A percentile compares a stretch with the other conserved stretches of the same genome.
Conservation (phyloP, 1,140 invertebrate genomes). For the Dreissena polymorpha region DNA sequence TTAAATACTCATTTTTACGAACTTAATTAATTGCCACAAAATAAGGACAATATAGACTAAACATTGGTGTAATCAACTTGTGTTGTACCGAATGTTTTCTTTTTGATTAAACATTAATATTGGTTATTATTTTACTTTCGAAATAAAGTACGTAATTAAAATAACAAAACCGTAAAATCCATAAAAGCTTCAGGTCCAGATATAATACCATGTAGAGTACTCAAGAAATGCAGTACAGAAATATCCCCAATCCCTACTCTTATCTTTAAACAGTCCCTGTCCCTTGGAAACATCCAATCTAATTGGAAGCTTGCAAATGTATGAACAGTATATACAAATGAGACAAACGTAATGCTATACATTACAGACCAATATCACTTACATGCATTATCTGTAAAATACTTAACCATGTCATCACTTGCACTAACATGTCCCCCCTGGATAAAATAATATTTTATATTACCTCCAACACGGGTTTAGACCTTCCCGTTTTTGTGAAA, state of each 20-base stretch:
- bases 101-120: too few relatives aligned
- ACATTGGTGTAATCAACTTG: too few relatives aligned
- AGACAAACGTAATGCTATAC: constrained; percentile 52
- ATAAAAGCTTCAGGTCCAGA: constrained; percentile 49
- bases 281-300: constrained; percentile 22
- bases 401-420: constrained; percentile 60
- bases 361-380: constrained; percentile 59
- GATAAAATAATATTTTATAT: constrained; percentile 46
- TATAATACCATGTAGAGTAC: constrained; percentile 5
- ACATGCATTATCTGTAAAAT: constrained; percentile 64
- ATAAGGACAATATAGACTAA: too few relatives aligned
- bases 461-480: constrained; percentile 56
- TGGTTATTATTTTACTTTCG: too few relatives aligned
- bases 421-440: constrained; percentile 48
- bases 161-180: constrained; percentile 3
- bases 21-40: too few relatives aligned
- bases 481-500: constrained; percentile 38
- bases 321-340: constrained; percentile 54
- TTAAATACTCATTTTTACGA: too few relatives aligned
- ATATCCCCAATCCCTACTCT: constrained; percentile 11
- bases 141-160: too few relatives aligned
- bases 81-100: too few relatives aligned
- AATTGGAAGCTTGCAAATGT: constrained; percentile 59
- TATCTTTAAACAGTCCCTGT: constrained; percentile 34
- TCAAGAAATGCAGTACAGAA: neutral